Conservation (phyloP, 1,140 invertebrate species). For the Drosophila truncata region DNA sequence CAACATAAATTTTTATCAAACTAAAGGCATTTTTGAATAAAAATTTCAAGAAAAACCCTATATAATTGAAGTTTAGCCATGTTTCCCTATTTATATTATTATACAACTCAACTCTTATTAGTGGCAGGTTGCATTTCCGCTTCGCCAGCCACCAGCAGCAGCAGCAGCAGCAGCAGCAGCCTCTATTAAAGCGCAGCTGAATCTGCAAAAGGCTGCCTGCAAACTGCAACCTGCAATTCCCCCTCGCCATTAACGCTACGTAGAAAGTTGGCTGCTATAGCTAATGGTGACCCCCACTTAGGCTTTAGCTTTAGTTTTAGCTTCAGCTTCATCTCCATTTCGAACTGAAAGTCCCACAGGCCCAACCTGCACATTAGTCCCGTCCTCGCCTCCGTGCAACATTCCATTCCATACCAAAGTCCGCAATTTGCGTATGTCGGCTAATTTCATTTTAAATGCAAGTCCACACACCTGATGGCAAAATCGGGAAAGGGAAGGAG, state of each 20-base stretch:
- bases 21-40: neutral
- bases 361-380: slow-evolving; percentile 28
- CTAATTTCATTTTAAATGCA: slow-evolving; percentile 79
- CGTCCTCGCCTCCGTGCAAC: slow-evolving; percentile 28
- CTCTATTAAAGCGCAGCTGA: slow-evolving; percentile 12
- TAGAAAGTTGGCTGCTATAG: slow-evolving; percentile 18
- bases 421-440: slow-evolving; percentile 74
- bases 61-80: neutral
- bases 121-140: slow-evolving; percentile 17
- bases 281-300: slow-evolving; percentile 37
- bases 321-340: neutral
- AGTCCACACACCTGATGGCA: slow-evolving; percentile 23
- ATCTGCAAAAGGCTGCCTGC: slow-evolving; percentile 1
- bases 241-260: slow-evolving; percentile 1
- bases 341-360: slow-evolving; percentile 10
- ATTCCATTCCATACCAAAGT: slow-evolving; percentile 19
- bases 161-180: neutral
- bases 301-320: neutral
- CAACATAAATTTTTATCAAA: neutral
- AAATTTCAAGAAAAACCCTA: neutral
- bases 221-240: slow-evolving; percentile 29
- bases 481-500: too few relatives aligned
- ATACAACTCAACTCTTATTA: neutral
- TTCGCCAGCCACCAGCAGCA: neutral
- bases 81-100: neutral